A percentile compares a stretch with the other conserved stretches of the same genome.
Evolutionary conservation across 2,797 vertebrate genomes (phyloP).

Genomic region (Pseudochirops corinnae): DNA sequence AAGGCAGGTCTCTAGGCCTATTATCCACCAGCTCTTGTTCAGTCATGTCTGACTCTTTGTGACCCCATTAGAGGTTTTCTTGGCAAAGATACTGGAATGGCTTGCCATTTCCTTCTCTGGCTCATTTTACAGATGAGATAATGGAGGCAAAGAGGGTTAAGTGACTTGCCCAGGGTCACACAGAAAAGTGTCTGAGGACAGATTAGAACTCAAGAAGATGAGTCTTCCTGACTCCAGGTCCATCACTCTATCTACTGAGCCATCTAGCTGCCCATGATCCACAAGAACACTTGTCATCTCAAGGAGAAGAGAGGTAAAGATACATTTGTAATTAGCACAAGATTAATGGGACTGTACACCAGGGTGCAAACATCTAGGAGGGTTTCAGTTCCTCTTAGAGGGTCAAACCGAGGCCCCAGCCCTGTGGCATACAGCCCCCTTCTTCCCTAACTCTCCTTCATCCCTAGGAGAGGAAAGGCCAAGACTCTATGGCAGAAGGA

Average conservation of each 20-base stretch:
- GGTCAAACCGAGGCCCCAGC: neutral
- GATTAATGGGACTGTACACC: neutral
- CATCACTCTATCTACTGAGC: too few species aligned
- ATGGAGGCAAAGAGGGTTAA: too few species aligned
- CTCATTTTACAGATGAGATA: too few species aligned
- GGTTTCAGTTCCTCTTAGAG: neutral
- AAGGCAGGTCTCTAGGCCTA: neutral
- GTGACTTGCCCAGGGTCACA: too few species aligned
- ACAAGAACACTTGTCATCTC: neutral
- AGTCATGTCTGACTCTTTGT: neutral
- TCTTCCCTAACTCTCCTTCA: neutral
- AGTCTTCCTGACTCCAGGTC: neutral
- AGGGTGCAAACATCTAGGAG: too few species aligned
- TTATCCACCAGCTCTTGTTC: too few species aligned
- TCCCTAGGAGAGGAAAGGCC: neutral
- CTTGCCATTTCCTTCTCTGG: too few species aligned
- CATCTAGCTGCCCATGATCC: neutral
- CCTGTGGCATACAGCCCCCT: neutral
- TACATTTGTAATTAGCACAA: neutral
- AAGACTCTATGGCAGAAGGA: neutral
- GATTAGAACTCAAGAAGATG: neutral
- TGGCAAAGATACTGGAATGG: neutral
- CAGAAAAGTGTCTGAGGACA: neutral
- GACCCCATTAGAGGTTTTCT: neutral
- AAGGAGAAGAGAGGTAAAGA: slow-evolving; percentile 84